phyloP scores from a whole-genome alignment of 2,888 invertebrate genomes.

The Yponomeuta evonymella region DNA sequence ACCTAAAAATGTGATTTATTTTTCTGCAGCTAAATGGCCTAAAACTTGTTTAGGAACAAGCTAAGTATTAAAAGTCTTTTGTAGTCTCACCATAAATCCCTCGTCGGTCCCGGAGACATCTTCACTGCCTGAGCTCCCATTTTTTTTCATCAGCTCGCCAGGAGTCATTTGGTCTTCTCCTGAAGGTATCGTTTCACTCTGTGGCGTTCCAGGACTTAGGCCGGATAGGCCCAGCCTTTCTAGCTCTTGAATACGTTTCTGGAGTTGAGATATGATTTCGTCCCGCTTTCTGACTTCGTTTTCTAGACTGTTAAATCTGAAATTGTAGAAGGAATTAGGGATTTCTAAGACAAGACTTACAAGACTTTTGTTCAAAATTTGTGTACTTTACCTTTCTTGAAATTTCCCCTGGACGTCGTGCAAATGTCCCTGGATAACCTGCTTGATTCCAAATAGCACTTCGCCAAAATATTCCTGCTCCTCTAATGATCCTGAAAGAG shows the following conservation, averaged over 20 bases:
- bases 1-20: no score
- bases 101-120: slow-evolving; percentile 61
- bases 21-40: no score
- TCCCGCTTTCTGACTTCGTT: slow-evolving; percentile 88
- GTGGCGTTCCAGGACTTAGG: slow-evolving; percentile 27
- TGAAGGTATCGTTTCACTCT: slow-evolving; percentile 20
- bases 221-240: slow-evolving; percentile 63
- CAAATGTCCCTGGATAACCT: slow-evolving; percentile 85
- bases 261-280: slow-evolving; percentile 86
- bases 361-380: neutral
- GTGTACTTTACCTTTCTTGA: slow-evolving; percentile 69
- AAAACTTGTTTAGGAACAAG: no score
- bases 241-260: slow-evolving; percentile 81
- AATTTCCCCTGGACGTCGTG: slow-evolving; percentile 83
- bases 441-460: slow-evolving; percentile 86
- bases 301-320: slow-evolving; percentile 83
- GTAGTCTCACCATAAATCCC: slow-evolving; percentile 62
- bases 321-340: neutral
- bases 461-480: slow-evolving; percentile 90
- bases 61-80: no score
- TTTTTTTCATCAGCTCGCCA: slow-evolving; percentile 31
- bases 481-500: slow-evolving; percentile 76
- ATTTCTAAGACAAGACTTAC: neutral
- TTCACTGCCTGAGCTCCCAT: slow-evolving; percentile 65
- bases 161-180: slow-evolving; percentile 22